phyloP scores from a whole-genome alignment of 2,888 invertebrate species.

The Erynnis tages region DNA sequence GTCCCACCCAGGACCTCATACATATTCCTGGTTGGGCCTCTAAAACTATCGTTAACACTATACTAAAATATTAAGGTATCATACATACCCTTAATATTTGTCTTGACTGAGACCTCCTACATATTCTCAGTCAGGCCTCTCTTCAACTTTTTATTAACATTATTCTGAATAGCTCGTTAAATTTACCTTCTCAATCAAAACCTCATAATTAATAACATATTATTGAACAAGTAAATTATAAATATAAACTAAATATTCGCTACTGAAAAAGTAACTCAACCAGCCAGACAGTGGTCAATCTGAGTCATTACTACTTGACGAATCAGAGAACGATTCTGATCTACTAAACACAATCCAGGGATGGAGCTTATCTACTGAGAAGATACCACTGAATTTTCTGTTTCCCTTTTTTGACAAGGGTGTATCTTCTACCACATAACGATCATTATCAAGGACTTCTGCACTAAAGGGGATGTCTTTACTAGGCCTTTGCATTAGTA shows the following conservation, averaged over 20 bases:
- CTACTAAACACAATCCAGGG: constrained; percentile 13
- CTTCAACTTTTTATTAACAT: background rate
- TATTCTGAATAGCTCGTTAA: no score
- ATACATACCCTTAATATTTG: constrained; percentile 12
- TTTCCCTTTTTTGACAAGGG: constrained; percentile 6
- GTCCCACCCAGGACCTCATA: background rate
- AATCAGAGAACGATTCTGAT: background rate
- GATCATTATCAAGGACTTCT: constrained; percentile 6
- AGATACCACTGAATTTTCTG: constrained; percentile 2
- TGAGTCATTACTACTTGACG: background rate
- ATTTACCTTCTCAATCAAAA: no score
- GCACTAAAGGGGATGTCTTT: constrained; percentile 15
- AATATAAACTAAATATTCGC: background rate
- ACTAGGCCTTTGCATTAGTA: constrained; percentile 39
- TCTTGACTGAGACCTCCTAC: constrained; percentile 1
- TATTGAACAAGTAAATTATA: background rate
- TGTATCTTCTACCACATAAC: constrained; percentile 14
- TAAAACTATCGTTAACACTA: background rate
- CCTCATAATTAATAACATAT: background rate
- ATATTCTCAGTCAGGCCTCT: constrained; percentile 6
- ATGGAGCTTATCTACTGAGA: constrained; percentile 7
- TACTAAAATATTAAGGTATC: constrained; percentile 3
- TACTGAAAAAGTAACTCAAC: background rate
- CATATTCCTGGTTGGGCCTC: background rate
- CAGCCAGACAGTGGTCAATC: background rate